Percentiles rank a stretch among this genome's conserved stretches.
Evolutionary conservation across 2,888 invertebrate genomes (phyloP).

Genomic region (Adelognathus sp.): DNA sequence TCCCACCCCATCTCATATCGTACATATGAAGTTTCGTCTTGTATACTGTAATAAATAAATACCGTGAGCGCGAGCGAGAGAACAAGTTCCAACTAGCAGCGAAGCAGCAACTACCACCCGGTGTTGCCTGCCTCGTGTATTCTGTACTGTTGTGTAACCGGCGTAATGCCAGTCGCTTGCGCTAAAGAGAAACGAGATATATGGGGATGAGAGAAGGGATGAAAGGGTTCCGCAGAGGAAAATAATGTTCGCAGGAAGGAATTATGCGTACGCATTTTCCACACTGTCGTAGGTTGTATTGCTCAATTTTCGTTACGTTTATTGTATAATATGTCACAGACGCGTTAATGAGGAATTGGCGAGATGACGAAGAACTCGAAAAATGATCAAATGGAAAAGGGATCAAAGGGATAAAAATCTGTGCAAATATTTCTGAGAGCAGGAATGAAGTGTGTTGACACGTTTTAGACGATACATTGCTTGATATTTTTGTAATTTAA

Average conservation of each 20-base stretch:
- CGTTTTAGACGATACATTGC: too few species aligned
- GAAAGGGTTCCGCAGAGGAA: too few species aligned
- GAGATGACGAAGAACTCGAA: too few species aligned
- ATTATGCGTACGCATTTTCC: too few species aligned
- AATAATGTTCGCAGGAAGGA: too few species aligned
- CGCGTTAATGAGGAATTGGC: too few species aligned
- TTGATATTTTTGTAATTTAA: too few species aligned
- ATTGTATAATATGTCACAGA: too few species aligned
- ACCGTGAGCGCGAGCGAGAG: conserved; percentile 27
- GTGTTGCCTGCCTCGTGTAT: conserved; percentile 9
- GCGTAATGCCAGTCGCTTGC: not conserved
- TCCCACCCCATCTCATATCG: conserved; percentile 50
- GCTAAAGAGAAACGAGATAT: not conserved
- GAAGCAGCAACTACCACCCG: not conserved
- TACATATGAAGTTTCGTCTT: conserved; percentile 51
- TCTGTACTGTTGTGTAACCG: not conserved
- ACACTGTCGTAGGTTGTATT: too few species aligned
- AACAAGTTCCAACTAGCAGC: not conserved
- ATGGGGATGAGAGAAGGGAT: not conserved
- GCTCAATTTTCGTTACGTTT: too few species aligned
- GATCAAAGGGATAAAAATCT: conserved; percentile 3
- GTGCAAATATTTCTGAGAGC: too few species aligned
- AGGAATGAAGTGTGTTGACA: too few species aligned
- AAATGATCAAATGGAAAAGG: not conserved
- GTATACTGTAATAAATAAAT: conserved; percentile 58